A percentile compares a stretch with the other conserved stretches of the same genome.
Conservation (phyloP, 2,888 invertebrate species). For the Lochmaea capreae region DNA sequence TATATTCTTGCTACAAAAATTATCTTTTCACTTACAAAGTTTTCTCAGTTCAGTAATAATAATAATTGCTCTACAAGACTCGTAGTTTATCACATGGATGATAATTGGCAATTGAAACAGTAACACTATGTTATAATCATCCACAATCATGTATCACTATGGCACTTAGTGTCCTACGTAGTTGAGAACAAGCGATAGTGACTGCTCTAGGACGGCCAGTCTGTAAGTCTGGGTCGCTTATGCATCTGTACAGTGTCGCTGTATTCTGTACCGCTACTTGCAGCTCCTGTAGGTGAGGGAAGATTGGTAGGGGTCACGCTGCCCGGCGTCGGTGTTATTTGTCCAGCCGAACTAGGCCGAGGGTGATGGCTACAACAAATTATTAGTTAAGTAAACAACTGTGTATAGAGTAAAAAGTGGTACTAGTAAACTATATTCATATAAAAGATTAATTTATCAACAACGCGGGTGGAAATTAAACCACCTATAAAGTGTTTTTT, state of each 20-base stretch:
- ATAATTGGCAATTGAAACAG: constrained; percentile 63
- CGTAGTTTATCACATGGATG: constrained; percentile 66
- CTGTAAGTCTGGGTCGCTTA: constrained; percentile 89
- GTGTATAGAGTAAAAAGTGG: no score
- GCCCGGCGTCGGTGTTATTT: constrained; percentile 73
- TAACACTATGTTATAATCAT: constrained; percentile 60
- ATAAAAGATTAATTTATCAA: no score
- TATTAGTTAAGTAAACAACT: constrained; percentile 5
- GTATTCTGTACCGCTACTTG: constrained; percentile 66
- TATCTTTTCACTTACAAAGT: constrained; percentile 58
- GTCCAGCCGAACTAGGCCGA: constrained; percentile 71
- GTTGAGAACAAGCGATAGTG: constrained; percentile 41
- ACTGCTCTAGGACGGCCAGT: constrained; percentile 88
- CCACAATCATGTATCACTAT: constrained; percentile 62
- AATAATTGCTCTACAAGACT: constrained; percentile 59
- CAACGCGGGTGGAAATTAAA: no score
- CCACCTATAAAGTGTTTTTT: no score
- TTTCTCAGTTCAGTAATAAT: constrained; percentile 50
- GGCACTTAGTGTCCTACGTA: constrained; percentile 62
- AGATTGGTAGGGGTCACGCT: constrained; percentile 87
- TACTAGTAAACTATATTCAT: no score
- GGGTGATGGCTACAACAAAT: constrained; percentile 61
- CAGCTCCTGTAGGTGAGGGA: constrained; percentile 74
- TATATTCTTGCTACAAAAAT: constrained; percentile 51
- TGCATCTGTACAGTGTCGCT: constrained; percentile 76